phyloP scores from a whole-genome alignment of 2,797 vertebrate species.

The Acanthurus lineatus region DNA sequence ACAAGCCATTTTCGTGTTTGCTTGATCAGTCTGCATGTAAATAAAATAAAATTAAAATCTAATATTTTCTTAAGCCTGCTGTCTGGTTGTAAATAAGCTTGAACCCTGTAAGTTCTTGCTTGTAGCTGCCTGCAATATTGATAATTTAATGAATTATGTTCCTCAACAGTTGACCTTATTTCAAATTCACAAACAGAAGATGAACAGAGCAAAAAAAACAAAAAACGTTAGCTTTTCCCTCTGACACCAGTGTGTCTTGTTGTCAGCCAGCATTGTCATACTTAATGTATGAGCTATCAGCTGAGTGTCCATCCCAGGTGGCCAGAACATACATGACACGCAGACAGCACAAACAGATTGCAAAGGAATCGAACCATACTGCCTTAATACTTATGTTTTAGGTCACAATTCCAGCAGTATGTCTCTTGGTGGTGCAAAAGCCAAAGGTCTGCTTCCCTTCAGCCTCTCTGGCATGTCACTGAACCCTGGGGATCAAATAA shows the following conservation, averaged over 20 bases:
- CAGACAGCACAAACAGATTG: constrained; percentile 50
- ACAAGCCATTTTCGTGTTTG: neutral
- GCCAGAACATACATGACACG: constrained; percentile 39
- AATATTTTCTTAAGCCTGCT: neutral
- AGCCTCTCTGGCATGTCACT: neutral
- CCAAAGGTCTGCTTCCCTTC: neutral
- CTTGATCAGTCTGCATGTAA: neutral
- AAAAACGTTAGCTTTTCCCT: constrained; percentile 18
- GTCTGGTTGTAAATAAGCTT: neutral
- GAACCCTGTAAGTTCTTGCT: neutral
- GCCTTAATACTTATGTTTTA: constrained; percentile 36
- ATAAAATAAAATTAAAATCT: neutral
- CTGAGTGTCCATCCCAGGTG: constrained; percentile 60
- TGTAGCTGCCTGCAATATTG: neutral
- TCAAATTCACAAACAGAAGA: neutral
- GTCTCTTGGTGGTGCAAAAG: constrained; percentile 5
- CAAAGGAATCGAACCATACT: constrained; percentile 33
- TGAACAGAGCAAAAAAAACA: neutral
- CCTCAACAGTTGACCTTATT: constrained; percentile 10
- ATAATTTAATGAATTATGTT: neutral
- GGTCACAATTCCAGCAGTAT: constrained; percentile 24
- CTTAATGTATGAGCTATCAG: constrained; percentile 60
- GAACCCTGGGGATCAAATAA: neutral
- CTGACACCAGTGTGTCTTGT: neutral
- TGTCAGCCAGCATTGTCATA: constrained; percentile 50